phyloP scores from a whole-genome alignment of 2,888 invertebrate species.

The Eutolmus rufibarbis region DNA sequence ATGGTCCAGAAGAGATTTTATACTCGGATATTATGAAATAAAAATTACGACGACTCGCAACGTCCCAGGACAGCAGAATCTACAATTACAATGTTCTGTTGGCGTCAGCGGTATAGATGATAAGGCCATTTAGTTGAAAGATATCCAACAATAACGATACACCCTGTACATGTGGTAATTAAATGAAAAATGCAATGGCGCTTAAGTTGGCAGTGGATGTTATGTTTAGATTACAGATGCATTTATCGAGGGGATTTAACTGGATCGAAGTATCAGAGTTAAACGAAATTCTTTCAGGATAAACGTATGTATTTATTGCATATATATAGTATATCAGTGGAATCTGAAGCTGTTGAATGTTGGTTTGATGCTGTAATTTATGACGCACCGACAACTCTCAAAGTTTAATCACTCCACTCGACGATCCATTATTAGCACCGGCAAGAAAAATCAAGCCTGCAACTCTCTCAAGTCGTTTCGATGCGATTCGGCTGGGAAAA shows the following conservation, averaged over 20 bases:
- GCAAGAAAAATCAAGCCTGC: not conserved
- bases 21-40: not conserved
- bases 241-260: not conserved
- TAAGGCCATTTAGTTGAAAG: not conserved
- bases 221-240: not conserved
- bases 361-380: conserved; percentile 26
- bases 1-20: not conserved
- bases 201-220: not conserved
- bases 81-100: not conserved
- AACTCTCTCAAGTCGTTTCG: not conserved
- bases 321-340: too few species aligned
- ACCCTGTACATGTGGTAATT: not conserved
- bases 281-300: not conserved
- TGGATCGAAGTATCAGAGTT: not conserved
- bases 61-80: not conserved
- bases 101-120: not conserved
- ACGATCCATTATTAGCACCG: not conserved
- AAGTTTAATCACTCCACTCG: conserved; percentile 12
- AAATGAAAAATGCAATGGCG: not conserved
- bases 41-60: not conserved
- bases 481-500: not conserved
- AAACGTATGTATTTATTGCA: not conserved
- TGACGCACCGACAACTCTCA: not conserved
- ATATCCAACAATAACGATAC: not conserved
- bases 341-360: not conserved